Percentiles rank a stretch among this genome's conserved stretches.
Evolutionary conservation across 2,797 vertebrate genomes (phyloP).

Genomic region (Buceros bicornis): DNA sequence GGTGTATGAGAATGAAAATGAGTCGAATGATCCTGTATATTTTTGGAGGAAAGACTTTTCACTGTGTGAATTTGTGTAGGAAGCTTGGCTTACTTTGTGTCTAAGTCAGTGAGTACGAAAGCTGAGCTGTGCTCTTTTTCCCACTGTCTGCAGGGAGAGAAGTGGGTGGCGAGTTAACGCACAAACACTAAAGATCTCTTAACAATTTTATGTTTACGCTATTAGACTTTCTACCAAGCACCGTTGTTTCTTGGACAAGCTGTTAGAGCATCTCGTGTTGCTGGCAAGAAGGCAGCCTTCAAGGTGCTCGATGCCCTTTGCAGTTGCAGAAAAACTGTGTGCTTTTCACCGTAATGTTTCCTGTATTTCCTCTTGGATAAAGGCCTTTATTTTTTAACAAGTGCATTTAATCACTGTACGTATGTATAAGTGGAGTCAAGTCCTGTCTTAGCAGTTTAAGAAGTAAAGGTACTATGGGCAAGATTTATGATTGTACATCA

Average conservation of each 20-base stretch:
- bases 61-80: slow-evolving; percentile 54
- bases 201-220: neutral
- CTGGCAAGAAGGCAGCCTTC: slow-evolving; percentile 12
- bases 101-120: slow-evolving; percentile 22
- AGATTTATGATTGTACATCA: neutral
- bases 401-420: slow-evolving; percentile 8
- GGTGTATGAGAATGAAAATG: slow-evolving; percentile 38
- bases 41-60: slow-evolving; percentile 54
- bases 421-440: neutral
- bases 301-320: neutral
- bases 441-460: neutral
- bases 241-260: neutral
- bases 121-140: neutral
- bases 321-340: neutral
- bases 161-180: slow-evolving; percentile 5
- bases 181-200: slow-evolving; percentile 36
- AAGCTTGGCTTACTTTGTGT: slow-evolving; percentile 46
- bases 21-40: slow-evolving; percentile 27
- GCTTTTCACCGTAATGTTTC: neutral
- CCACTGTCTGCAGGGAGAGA: neutral
- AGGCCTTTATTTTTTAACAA: slow-evolving; percentile 54
- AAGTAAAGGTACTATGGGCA: neutral
- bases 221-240: neutral
- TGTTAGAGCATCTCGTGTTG: slow-evolving; percentile 16
- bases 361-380: neutral